A percentile compares a stretch with the other conserved stretches of the same genome.
These are phyloP conservation scores for Crotophaga sulcirostris DNA, from an alignment of 2,113 vertebrate genomes.

Conservation along the genomic window DNA sequence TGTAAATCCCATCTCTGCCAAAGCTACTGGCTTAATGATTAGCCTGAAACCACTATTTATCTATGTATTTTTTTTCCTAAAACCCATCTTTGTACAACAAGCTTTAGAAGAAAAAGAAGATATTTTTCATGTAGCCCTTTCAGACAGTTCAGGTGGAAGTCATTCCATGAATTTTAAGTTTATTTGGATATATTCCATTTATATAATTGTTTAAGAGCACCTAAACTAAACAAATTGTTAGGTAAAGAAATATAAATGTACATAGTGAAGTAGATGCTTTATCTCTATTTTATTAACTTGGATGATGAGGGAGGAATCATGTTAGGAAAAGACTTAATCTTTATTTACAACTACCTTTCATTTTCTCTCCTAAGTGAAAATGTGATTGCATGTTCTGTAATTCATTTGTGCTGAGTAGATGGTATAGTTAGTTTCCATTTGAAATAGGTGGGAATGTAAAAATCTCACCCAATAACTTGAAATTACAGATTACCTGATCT, in stretches of 20 bases:
- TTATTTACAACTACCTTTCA: neutral
- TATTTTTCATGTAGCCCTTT: neutral
- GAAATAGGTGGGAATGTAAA: neutral
- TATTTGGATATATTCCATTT: neutral
- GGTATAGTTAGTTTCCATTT: neutral
- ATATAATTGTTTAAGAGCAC: neutral
- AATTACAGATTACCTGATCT: neutral
- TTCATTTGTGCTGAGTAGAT: neutral
- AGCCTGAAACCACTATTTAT: neutral
- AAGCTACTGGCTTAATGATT: neutral
- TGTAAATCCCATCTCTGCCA: neutral
- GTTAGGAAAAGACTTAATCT: neutral
- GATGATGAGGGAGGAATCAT: neutral
- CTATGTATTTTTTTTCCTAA: neutral
- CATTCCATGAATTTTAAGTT: neutral
- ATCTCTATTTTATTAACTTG: neutral
- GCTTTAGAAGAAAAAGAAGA: neutral
- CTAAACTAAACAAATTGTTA: neutral
- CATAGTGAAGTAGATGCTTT: neutral
- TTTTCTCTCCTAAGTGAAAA: neutral
- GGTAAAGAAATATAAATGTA: neutral
- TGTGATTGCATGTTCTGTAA: neutral
- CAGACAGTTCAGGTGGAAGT: neutral
- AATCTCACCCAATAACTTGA: neutral
- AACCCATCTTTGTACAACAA: neutral